A percentile compares a stretch with the other conserved stretches of the same genome.
phyloP scores from a whole-genome alignment of 2,113 vertebrate species.

The Psittacara wagleri region DNA sequence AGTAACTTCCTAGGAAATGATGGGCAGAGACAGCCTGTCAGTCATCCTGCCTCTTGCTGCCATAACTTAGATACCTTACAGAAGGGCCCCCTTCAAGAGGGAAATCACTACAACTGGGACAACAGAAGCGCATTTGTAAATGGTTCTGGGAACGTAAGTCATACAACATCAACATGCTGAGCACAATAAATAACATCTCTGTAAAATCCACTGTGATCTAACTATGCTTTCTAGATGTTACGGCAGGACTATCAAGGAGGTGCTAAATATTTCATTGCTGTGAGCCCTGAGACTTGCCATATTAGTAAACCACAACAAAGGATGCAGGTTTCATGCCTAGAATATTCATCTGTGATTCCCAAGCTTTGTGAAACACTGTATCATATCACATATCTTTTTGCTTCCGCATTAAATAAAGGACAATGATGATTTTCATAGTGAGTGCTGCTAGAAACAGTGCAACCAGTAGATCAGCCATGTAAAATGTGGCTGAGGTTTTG shows the following conservation, averaged over 20 bases:
- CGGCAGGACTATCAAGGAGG: neutral
- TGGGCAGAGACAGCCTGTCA: neutral
- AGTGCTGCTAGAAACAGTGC: neutral
- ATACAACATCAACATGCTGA: neutral
- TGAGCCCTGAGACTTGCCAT: neutral
- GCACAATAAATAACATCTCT: neutral
- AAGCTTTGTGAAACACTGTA: neutral
- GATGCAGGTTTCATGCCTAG: fast-evolving
- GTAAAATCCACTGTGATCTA: neutral
- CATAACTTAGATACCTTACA: neutral
- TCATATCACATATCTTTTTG: neutral
- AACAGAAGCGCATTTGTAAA: neutral
- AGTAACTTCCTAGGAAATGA: neutral
- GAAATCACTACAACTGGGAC: neutral
- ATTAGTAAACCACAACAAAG: neutral
- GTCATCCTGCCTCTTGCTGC: neutral
- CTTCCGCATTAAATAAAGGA: neutral
- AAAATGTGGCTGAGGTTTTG: neutral
- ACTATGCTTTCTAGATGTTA: neutral
- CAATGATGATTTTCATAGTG: neutral
- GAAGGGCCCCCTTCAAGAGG: neutral
- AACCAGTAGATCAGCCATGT: neutral
- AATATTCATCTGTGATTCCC: neutral
- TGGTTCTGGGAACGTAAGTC: neutral
- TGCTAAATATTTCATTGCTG: neutral